phyloP scores from a whole-genome alignment of 2,113 vertebrate genomes.

The Agelaius tricolor region DNA sequence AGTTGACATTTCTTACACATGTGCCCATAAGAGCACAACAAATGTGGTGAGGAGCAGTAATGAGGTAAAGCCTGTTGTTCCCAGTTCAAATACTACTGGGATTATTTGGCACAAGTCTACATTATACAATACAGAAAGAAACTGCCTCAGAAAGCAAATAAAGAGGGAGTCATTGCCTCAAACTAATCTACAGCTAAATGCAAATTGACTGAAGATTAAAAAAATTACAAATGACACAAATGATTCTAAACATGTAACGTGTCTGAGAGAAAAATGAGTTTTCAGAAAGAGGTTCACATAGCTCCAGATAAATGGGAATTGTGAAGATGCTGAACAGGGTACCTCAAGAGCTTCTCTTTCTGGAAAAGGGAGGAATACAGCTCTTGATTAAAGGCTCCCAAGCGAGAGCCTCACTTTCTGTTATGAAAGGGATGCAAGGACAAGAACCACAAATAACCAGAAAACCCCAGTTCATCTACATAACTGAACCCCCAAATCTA shows the following conservation, averaged over 20 bases:
- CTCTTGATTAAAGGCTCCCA: background rate
- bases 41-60: background rate
- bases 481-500: background rate
- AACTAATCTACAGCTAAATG: background rate
- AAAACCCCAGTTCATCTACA: background rate
- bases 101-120: background rate
- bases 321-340: background rate
- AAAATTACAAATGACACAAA: background rate
- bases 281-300: background rate
- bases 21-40: background rate
- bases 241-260: background rate
- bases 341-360: background rate
- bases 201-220: conserved; percentile 1
- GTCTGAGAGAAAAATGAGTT: background rate
- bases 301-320: background rate
- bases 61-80: background rate
- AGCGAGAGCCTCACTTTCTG: background rate
- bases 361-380: background rate
- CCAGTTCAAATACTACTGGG: background rate
- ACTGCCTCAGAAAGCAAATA: background rate
- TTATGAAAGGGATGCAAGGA: background rate
- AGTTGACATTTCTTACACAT: background rate
- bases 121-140: background rate
- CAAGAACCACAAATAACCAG: background rate
- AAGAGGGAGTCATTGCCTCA: background rate